Base-by-base conservation (phyloP, 1,140 invertebrate genomes). In the Yoshiicerus persimilis region DNA sequence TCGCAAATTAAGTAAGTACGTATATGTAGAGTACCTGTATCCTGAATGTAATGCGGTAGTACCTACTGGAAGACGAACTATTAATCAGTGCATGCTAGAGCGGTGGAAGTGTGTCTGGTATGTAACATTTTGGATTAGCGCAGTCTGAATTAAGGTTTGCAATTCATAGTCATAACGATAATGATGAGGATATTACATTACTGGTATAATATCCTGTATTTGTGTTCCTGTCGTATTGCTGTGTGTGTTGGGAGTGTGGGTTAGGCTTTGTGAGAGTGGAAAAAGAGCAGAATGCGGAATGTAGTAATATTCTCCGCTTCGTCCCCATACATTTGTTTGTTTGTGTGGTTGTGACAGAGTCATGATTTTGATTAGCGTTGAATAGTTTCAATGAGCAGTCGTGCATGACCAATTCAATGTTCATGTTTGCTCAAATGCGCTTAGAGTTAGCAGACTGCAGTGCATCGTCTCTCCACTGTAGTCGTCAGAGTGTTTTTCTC, bases 311-410 rank as follows among this genome's bases (percentile, higher is more conserved):
- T 70, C 66, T 10, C 27, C 13, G 66, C 27, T 16, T 80, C 34
- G 75, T 80, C 75, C 75, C 23, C 34, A 38, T 80, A 38, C 34
- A 80, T 80, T 80, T 80, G 56, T 86, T 86, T 86, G 64, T 87
- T 87, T 77, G 64, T 87, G 66, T 77, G 86, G 64, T 80, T 38
- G 62, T 80, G 86, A 87, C 86, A 87, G 64, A 87, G 70, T 80
- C 70, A 87, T 87, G 86, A 87, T 87, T 87, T 75, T 87, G 86
- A 87, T 87, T 87, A 87, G 86, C 38, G 86, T 80, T 70, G 86
- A 87, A 70, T 87, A 80, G 86, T 39, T 87, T 87, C 86, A 47
- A 75, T 87, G 86, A 87, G 86, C 86, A 80, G 86, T 77, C 86
- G 86, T 87, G 86, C 86, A 87, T 80, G 86, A 41, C 66, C 66